Conservation (phyloP, 2,888 invertebrate genomes). For the Frankliniella fusca region DNA sequence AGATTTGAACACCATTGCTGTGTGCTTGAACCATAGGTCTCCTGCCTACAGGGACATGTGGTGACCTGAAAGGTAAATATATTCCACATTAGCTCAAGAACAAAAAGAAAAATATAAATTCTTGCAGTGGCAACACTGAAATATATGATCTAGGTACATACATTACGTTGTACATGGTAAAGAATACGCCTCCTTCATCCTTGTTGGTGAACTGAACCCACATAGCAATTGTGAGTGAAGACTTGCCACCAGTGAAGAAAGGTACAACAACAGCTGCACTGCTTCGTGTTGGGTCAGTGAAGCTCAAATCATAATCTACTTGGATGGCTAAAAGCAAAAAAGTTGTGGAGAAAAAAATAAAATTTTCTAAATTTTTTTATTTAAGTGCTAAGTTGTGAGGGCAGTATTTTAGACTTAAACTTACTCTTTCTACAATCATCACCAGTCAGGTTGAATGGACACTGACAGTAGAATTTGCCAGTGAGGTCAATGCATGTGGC, state of each 20-base stretch:
- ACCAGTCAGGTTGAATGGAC: constrained; percentile 94
- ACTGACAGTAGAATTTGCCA: constrained; percentile 89
- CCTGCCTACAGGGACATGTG: constrained; percentile 71
- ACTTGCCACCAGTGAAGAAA: constrained; percentile 69
- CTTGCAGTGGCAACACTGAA: not conserved
- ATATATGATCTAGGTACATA: constrained; percentile 46
- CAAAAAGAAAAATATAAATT: not conserved
- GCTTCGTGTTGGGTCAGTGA: constrained; percentile 84
- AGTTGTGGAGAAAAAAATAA: constrained; percentile 26
- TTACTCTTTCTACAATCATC: constrained; percentile 93
- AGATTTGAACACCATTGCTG: constrained; percentile 88
- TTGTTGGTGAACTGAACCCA: constrained; percentile 94
- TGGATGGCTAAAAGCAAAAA: constrained; percentile 72
- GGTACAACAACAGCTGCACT: constrained; percentile 91
- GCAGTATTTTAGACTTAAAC: constrained; percentile 42
- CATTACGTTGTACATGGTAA: constrained; percentile 86
- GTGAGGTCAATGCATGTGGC: constrained; percentile 89
- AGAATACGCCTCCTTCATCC: constrained; percentile 90
- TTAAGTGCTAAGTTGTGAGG: too few relatives aligned
- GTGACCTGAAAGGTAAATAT: constrained; percentile 55
- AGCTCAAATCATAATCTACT: constrained; percentile 95
- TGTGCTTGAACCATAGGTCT: constrained; percentile 85
- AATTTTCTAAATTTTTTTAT: constrained; percentile 29
- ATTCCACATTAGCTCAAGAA: not conserved
- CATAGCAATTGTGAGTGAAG: constrained; percentile 83